Base-by-base conservation (phyloP, 2,113 vertebrate genomes). In the Chauna torquata region DNA sequence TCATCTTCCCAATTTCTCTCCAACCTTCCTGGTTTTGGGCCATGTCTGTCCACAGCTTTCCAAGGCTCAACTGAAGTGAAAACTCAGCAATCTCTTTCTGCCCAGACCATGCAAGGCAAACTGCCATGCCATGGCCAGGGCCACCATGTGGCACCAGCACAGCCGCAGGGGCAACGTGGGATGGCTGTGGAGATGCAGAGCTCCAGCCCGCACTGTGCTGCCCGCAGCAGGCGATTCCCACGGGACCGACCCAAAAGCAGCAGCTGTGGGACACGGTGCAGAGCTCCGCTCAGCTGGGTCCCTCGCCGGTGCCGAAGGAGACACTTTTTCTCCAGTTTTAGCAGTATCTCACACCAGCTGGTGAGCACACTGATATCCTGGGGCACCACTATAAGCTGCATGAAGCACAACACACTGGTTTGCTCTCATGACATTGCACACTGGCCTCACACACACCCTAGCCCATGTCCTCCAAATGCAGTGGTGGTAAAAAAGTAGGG, bases 351-450 rank as follows among this genome's bases (percentile, higher is more conserved):
- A 11, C 34, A 38, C 4, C 27, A 23, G 86, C 20, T 3, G 1
- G 20, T 0, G n/a, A n/a, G 49, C 0, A 6, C 17, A 11, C 22
- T 4, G 42, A 11, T 45, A 68, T 16, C 25, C 1, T 0, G 4
- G 23, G 0, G 1, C 3, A 2, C 57, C 25, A 28, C 2, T 6
- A 5, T 1, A 54, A 66, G 40, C 38, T 17, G n/a, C 34, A 42
- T 20, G 18, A 28, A 54, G 59, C 55, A 58, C 57, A 54, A 34
- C 30, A 6, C 22, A 4, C 36, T 45, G 70, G 3, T 27, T 76
- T 1, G 1, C 36, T 44, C 54, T 25, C 44, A 4, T 70, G 61
- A 24, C 23, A 5, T 11, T 8, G 36, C 32, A 19, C 14, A 3
- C 2, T 1, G 11, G 16, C 13, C 30, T 58, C 0, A 0, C 16